phyloP scores from a whole-genome alignment of 2,113 vertebrate genomes.

The Calidris pygmaea region DNA sequence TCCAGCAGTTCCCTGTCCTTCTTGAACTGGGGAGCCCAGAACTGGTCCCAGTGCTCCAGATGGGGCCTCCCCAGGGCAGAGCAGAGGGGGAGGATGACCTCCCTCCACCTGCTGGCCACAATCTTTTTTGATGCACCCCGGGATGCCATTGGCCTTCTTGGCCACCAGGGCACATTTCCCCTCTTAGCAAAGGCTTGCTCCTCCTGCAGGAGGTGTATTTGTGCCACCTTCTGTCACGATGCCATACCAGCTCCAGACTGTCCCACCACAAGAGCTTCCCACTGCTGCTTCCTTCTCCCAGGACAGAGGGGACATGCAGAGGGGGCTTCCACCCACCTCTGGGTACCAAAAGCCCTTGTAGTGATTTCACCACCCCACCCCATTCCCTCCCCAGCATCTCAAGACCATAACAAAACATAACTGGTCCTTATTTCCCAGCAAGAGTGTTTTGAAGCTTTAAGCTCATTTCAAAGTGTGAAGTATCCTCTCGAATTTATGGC shows the following conservation, averaged over 20 bases:
- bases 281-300: background rate
- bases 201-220: background rate
- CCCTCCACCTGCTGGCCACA: no score
- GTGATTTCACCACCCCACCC: background rate
- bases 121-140: no score
- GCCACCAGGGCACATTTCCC: background rate
- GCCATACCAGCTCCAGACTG: accelerated
- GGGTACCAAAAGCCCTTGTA: background rate
- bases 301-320: no score
- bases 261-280: background rate
- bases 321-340: background rate
- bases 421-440: background rate
- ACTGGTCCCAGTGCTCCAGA: no score
- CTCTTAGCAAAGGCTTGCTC: background rate
- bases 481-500: background rate
- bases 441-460: background rate
- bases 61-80: no score
- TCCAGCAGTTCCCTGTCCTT: no score
- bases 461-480: background rate
- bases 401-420: background rate
- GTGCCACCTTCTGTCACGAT: background rate
- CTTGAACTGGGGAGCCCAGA: no score
- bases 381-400: no score
- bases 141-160: no score
- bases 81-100: no score